Evolutionary conservation across 2,888 invertebrate species (phyloP), one percentile per base, ranked within the genome.

Genomic region (Diarsia mendica): DNA sequence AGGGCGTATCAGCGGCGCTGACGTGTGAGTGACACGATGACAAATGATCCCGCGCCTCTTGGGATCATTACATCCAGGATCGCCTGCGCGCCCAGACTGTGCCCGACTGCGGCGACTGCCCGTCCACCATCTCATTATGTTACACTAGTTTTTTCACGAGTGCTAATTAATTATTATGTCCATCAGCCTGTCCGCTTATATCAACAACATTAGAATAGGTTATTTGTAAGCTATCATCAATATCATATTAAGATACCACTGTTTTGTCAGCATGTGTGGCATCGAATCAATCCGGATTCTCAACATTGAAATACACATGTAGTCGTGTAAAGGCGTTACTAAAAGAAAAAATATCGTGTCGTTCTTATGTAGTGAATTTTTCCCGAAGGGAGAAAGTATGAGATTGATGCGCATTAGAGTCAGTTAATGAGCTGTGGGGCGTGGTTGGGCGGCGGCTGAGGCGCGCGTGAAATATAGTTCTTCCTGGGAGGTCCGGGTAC

Each of bases 371-470:
- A 77, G 75, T 67, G 84, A 79, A 88, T 88, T 88, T 88, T 88
- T 88, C 83, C 87, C 87, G 82, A 85, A 87, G 87, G 85, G 88
- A 88, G 91, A 92, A 89, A 90, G 89, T 89, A 89, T 80, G 89
- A 95, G 94, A 95, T 94, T 93, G 92, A 95, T 94, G 95, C 90
- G 91, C 91, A 93, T 95, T 95, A 95, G 96, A 93, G 90, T 89
- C 90, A 91, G 90, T 91, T 96, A 96, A 96, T 96, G 96, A 96
- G 95, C 92, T 89, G 82, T 85, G 87, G 92, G 94, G 94, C 94
- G 94, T 90, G 92, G 93, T 87, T 91, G 95, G 95, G 93, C 92
- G 88, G 80, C 79, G 92, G 92, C 90, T 84, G 89, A 85, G 89
- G 90, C 90, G 87, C 90, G 91, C 91, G 93, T 95, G 95, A 96